Conservation (phyloP, 2,888 invertebrate species). For the Caenorhabditis sp. region DNA sequence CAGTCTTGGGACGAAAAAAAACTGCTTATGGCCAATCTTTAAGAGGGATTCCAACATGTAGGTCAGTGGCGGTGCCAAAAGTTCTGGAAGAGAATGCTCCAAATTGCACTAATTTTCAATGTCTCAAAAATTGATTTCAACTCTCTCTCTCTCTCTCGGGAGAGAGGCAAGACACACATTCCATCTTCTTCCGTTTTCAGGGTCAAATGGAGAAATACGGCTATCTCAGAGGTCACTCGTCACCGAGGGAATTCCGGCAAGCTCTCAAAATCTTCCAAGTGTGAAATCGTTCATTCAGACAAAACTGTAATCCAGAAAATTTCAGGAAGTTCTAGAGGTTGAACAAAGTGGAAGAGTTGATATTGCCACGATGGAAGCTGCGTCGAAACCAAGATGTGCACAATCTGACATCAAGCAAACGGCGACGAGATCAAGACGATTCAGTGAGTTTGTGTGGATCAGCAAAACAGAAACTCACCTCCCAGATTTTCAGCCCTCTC, state of each 20-base stretch:
- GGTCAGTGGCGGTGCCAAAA: constrained; percentile 60
- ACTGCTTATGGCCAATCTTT: constrained; percentile 52
- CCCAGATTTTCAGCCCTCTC: constrained; percentile 58
- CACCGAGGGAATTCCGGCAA: constrained; percentile 73
- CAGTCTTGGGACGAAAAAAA: constrained; percentile 36
- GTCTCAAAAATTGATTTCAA: background rate
- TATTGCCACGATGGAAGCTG: constrained; percentile 73
- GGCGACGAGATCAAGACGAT: constrained; percentile 57
- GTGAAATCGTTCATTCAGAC: constrained; percentile 21
- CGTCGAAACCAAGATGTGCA: constrained; percentile 78
- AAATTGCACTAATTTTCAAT: background rate
- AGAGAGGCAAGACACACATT: background rate
- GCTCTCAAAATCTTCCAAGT: constrained; percentile 76
- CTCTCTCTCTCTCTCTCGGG: constrained; percentile 8
- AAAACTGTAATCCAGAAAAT: constrained; percentile 9
- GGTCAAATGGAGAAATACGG: constrained; percentile 79
- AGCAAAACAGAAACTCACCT: background rate
- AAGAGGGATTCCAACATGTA: constrained; percentile 25
- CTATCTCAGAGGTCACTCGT: constrained; percentile 75
- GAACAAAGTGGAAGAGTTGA: constrained; percentile 78
- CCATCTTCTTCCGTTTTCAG: constrained; percentile 70
- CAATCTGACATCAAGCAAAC: constrained; percentile 73
- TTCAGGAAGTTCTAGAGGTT: constrained; percentile 80
- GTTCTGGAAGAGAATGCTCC: constrained; percentile 6
- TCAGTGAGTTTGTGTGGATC: too few species aligned